Base-by-base conservation (phyloP, 2,797 vertebrate genomes). In the Vireo griseus region DNA sequence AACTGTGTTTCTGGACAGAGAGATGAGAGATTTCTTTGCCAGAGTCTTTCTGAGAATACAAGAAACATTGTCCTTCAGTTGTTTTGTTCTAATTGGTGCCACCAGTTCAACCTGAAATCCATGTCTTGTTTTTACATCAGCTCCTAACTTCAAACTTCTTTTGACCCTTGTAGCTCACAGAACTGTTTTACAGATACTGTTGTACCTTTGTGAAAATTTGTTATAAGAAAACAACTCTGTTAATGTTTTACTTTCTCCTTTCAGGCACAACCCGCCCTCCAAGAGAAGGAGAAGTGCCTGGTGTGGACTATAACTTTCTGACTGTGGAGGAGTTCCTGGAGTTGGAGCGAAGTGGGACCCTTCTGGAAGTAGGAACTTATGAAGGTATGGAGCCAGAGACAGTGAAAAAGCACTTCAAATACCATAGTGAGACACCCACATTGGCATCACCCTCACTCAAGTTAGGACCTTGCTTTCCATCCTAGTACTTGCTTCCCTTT, bases 231-330 rank as follows among this genome's bases (percentile, higher is more conserved):
- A 10, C 42, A 50, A 5, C 22, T 57, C 19, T 55, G 21, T 52
- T 57, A 73, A 86, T 2, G 0, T 57, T 87, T n/a, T 79, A 1
- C 52, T 78, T 92, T 86, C 85, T 87, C 88, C 63, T 66, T 96
- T 37, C 96, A 99, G 99, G 99, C 99, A 99, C 99, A 76, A 99
- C 99, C 95, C 99, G 99, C 65, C 92, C 98, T 97, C 99, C 99
- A 22, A 98, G 99, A 96, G 99, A 99, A 97, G 99, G 99, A 98
- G 99, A 99, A 98, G 98, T 99, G 95, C 97, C 99, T 92, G 99
- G 99, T 66, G 98, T 99, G 97, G 99, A 99, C 97, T 99, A 99
- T 96, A 99, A 98, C 96, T 99, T 99, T 97, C 98, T 99, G 94
- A 99, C 98, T 68, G 99, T 99, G 91, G 98, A 99, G 90, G 98